Evolutionary conservation across 1,140 invertebrate genomes (phyloP), one percentile per base, ranked within the genome.

Genomic region (Anastrepha ludens): DNA sequence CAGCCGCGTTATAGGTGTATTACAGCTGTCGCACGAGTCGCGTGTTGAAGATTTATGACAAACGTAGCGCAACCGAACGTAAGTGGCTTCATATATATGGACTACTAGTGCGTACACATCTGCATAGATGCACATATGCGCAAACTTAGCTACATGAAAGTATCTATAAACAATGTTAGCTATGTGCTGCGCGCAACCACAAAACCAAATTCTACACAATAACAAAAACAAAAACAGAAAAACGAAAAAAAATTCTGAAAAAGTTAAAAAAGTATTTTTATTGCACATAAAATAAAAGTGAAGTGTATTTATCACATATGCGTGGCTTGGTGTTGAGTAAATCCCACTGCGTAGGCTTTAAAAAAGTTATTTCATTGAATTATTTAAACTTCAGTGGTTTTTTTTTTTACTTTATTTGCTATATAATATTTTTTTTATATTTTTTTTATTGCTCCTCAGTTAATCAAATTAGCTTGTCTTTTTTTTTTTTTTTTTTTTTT

Each of bases 11-110:
- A 81, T 81, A 81, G 74, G 74, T 81, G 74, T 81, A 81, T 81
- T 55, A 81, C 74, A 81, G 74, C 74, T 81, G 74, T 81, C 74
- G 74, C 17, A 47, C 47, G 74, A 81, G 47, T 81, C 74, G 74
- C 50, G 74, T 81, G 74, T 55, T 81, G 9, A 81, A 81, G 74
- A 81, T 81, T 81, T 81, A 81, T 81, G 74, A 81, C 74, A 81
- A 81, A 20, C 13, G 44, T n/a, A 81, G 74, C 67, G 67, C 67
- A 47, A 74, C 2, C 67, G 39, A 74, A 74, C 67, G 41, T 41
- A 74, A 74, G 41, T 74, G 67, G 67, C 67, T 74, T 74, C 67
- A 74, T 74, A 74, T 74, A 41, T 74, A 39, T 0, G 7, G n/a
- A 62, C n/a, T 15, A 13, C 5, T 62, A 17, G 15, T 62, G 4